Evolutionary conservation across 2,888 invertebrate genomes (phyloP).

Genomic region (Epinotia ramella): DNA sequence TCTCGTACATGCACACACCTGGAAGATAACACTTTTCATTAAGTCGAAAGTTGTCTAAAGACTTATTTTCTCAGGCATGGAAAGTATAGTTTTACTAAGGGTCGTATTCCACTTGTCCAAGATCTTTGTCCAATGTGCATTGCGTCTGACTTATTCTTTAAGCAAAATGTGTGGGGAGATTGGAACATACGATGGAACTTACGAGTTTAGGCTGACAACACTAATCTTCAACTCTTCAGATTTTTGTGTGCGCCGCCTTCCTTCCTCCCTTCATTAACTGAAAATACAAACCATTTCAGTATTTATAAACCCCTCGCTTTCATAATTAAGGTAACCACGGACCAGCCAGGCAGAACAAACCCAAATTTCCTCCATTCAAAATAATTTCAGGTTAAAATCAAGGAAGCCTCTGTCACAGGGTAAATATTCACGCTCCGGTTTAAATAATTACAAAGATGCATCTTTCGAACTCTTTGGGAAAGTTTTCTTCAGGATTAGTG

Average conservation of each 20-base stretch:
- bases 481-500: no score
- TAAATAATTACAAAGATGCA: no score
- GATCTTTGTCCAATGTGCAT: no score
- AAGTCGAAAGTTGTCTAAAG: no score
- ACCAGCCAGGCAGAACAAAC: neutral
- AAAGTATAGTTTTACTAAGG: no score
- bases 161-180: constrained; percentile 38
- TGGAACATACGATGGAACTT: neutral
- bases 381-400: constrained; percentile 6
- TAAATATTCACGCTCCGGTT: constrained; percentile 12
- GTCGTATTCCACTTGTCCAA: no score
- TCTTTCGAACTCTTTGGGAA: no score
- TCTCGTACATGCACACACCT: no score
- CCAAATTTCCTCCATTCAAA: constrained; percentile 6
- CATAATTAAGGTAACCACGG: neutral
- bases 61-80: no score
- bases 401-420: neutral
- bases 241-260: constrained; percentile 83
- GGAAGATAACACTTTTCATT: no score
- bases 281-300: neutral
- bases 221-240: constrained; percentile 61
- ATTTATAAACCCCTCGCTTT: neutral
- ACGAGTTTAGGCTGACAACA: constrained; percentile 62
- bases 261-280: no score
- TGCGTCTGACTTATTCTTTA: no score